Evolutionary conservation across 92 coral and sea anemone species (phyloP).

Genomic region (Actinostola sp.): DNA sequence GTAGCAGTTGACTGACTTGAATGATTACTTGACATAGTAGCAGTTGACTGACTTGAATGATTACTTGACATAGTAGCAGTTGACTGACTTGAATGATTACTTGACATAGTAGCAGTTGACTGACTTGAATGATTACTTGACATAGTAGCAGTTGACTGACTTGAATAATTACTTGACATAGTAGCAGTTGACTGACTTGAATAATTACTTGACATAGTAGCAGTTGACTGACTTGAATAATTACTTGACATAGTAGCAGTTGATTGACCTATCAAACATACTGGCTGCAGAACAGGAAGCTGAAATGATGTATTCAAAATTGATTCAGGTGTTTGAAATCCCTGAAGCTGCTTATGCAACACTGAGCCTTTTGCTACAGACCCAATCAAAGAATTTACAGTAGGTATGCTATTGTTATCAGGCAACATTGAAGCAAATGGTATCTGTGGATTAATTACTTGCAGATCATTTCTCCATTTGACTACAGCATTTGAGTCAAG

Average conservation of each 20-base stretch:
- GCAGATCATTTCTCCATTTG: slow-evolving; percentile 34
- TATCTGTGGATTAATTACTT: slow-evolving; percentile 33
- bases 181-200: background rate
- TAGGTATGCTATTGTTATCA: slow-evolving; percentile 24
- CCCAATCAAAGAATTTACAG: slow-evolving; percentile 51
- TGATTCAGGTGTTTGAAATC: slow-evolving; percentile 15
- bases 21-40: no score
- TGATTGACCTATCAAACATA: background rate
- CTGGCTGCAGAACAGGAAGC: background rate
- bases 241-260: no score
- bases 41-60: no score
- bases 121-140: background rate
- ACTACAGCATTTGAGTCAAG: slow-evolving; percentile 36
- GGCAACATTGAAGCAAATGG: slow-evolving; percentile 58
- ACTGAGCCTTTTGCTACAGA: slow-evolving; percentile 58
- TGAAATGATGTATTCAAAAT: background rate
- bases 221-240: slow-evolving; percentile 2
- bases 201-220: slow-evolving; percentile 6
- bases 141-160: background rate
- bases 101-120: background rate
- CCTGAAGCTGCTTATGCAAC: slow-evolving; percentile 46
- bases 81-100: background rate
- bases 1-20: no score
- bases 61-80: no score
- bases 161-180: background rate